Evolutionary conservation across 1,140 invertebrate species (phyloP).

Genomic region (Ceratina calcarata): DNA sequence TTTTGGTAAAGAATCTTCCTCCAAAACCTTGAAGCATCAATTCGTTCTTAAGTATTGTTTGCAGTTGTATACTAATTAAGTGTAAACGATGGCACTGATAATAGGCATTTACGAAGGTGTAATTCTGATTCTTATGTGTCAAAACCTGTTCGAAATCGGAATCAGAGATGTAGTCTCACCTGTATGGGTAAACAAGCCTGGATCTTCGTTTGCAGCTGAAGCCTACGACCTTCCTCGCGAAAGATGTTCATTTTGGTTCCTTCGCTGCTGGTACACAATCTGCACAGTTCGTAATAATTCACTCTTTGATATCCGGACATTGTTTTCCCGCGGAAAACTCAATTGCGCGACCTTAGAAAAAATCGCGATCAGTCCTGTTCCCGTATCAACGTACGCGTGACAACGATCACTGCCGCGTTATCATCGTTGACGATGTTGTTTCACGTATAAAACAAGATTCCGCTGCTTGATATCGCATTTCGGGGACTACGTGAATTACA

Average conservation of each 20-base stretch:
- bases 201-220: constrained; percentile 84
- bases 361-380: constrained; percentile 29
- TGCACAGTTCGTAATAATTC: constrained; percentile 86
- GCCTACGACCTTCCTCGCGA: constrained; percentile 83
- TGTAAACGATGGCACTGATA: too few relatives aligned
- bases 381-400: constrained; percentile 32
- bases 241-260: constrained; percentile 85
- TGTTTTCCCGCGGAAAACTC: constrained; percentile 70
- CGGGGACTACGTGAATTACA: constrained; percentile 44
- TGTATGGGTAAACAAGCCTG: constrained; percentile 84
- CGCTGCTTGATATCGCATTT: constrained; percentile 65
- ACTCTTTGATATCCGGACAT: constrained; percentile 86
- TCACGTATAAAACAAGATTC: constrained; percentile 38
- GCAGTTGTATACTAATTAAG: background rate
- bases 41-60: constrained; percentile 6
- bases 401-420: constrained; percentile 44
- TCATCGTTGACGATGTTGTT: constrained; percentile 39
- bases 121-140: too few relatives aligned
- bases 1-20: constrained; percentile 86
- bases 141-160: background rate
- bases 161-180: constrained; percentile 70
- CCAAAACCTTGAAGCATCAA: constrained; percentile 81
- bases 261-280: constrained; percentile 85
- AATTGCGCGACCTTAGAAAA: constrained; percentile 34
- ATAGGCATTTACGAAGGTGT: too few relatives aligned